Percentiles rank a stretch among this genome's conserved stretches.
Evolutionary conservation across 1,140 invertebrate genomes (phyloP).

Genomic region (Hirudo medicinalis): DNA sequence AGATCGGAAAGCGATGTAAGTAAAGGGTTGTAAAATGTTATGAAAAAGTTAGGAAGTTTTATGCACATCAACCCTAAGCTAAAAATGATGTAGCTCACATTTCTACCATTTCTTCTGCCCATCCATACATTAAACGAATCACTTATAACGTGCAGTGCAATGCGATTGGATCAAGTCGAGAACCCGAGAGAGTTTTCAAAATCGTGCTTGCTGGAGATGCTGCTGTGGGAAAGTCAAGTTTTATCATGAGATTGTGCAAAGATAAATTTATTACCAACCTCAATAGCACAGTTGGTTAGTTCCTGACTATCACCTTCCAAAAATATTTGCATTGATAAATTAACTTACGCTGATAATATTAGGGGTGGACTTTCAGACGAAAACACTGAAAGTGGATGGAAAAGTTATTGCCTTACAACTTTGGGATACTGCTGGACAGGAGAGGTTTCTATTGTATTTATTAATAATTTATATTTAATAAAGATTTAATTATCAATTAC

Average conservation of each 20-base stretch:
- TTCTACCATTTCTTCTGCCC: too few species aligned
- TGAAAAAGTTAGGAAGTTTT: too few species aligned
- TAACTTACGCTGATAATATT: not conserved
- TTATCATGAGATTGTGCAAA: slow-evolving; percentile 52
- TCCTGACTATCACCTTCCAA: not conserved
- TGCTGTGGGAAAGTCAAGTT: slow-evolving; percentile 54
- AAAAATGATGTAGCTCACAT: too few species aligned
- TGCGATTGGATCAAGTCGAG: slow-evolving; percentile 23
- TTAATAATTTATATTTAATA: slow-evolving; percentile 6
- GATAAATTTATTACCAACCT: slow-evolving; percentile 48
- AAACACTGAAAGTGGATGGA: slow-evolving; percentile 50
- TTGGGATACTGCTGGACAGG: slow-evolving; percentile 51
- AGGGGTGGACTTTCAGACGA: slow-evolving; percentile 56
- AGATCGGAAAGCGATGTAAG: slow-evolving; percentile 2
- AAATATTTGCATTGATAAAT: not conserved
- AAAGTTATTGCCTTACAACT: slow-evolving; percentile 51
- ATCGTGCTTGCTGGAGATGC: slow-evolving; percentile 55
- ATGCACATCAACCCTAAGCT: too few species aligned
- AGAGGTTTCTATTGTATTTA: slow-evolving; percentile 35
- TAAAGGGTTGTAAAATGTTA: not conserved
- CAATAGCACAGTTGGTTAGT: slow-evolving; percentile 51
- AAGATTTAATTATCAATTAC: slow-evolving; percentile 3
- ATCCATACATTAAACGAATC: not conserved
- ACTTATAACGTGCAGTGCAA: not conserved
- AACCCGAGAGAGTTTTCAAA: slow-evolving; percentile 51